Conservation (phyloP, 2,888 invertebrate species). For the Epinotia nisella region DNA sequence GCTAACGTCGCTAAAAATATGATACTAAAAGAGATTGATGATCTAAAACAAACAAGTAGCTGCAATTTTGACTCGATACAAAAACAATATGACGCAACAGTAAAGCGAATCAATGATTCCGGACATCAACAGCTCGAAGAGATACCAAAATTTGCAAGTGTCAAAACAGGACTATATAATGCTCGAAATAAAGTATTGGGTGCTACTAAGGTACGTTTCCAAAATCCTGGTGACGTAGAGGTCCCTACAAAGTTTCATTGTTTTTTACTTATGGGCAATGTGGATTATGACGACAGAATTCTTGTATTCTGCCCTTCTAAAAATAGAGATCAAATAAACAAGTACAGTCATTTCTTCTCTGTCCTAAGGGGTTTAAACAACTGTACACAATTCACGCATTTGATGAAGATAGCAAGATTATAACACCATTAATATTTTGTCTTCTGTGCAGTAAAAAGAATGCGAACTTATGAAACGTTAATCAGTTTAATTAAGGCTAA, state of each 20-base stretch:
- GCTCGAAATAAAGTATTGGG: constrained; percentile 16
- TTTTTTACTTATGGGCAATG: constrained; percentile 7
- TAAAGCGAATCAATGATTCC: constrained; percentile 15
- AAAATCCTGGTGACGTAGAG: constrained; percentile 11
- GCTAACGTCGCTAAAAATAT: constrained; percentile 8
- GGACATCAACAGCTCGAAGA: constrained; percentile 15
- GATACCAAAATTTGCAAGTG: constrained; percentile 18
- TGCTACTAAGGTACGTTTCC: constrained; percentile 16
- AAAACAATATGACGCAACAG: constrained; percentile 20
- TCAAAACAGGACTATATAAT: constrained; percentile 24
- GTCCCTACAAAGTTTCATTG: not conserved
- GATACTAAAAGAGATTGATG: constrained; percentile 13
- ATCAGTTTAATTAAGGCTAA: constrained; percentile 14
- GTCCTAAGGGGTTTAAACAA: constrained; percentile 22
- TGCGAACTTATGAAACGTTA: constrained; percentile 15
- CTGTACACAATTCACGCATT: constrained; percentile 18
- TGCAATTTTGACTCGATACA: constrained; percentile 15
- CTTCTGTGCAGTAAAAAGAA: constrained; percentile 24
- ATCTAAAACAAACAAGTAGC: constrained; percentile 19
- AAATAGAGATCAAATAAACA: constrained; percentile 15
- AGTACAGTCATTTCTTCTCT: constrained; percentile 17
- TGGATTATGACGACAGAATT: constrained; percentile 13
- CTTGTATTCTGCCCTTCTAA: constrained; percentile 14
- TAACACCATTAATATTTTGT: constrained; percentile 29
- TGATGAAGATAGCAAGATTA: constrained; percentile 17